A percentile compares a stretch with the other conserved stretches of the same genome.
Evolutionary conservation across 1,140 invertebrate genomes (phyloP).

Genomic region (Zophobas atratus): DNA sequence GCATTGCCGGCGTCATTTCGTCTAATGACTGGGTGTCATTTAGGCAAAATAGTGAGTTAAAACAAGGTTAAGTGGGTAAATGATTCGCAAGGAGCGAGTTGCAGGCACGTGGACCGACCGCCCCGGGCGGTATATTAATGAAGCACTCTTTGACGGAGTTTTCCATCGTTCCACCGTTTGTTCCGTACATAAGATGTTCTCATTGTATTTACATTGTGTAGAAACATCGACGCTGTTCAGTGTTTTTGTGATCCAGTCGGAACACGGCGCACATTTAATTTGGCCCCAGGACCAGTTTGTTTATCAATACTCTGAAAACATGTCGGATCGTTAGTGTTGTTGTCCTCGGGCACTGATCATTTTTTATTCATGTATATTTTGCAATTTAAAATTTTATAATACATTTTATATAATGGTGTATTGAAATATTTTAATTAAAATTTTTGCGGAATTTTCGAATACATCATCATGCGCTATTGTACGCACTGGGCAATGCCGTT

Average conservation of each 20-base stretch:
- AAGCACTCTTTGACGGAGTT: conserved; percentile 57
- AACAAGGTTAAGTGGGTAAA: conserved; percentile 54
- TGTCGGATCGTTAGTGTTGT: conserved; percentile 56
- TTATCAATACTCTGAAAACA: conserved; percentile 60
- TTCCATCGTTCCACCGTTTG: conserved; percentile 53
- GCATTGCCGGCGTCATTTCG: not conserved
- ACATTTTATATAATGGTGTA: conserved; percentile 44
- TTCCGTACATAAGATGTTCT: conserved; percentile 63
- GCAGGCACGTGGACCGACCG: conserved; percentile 31
- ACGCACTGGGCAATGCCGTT: conserved; percentile 4
- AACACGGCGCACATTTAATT: conserved; percentile 61
- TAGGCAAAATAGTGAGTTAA: conserved; percentile 34
- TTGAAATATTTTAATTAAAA: conserved; percentile 45
- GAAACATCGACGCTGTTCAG: conserved; percentile 59
- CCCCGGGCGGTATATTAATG: conserved; percentile 60
- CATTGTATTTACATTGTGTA: conserved; percentile 63
- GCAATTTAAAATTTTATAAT: conserved; percentile 49
- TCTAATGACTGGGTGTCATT: conserved; percentile 29
- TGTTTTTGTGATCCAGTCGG: conserved; percentile 54
- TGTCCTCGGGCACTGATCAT: conserved; percentile 45
- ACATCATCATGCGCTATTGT: not conserved
- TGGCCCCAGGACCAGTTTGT: conserved; percentile 60
- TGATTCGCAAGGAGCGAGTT: conserved; percentile 54
- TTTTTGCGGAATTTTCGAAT: conserved; percentile 39
- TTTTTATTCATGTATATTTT: conserved; percentile 52